phyloP scores from a whole-genome alignment of 2,113 vertebrate genomes.

The Ciconia maguari region DNA sequence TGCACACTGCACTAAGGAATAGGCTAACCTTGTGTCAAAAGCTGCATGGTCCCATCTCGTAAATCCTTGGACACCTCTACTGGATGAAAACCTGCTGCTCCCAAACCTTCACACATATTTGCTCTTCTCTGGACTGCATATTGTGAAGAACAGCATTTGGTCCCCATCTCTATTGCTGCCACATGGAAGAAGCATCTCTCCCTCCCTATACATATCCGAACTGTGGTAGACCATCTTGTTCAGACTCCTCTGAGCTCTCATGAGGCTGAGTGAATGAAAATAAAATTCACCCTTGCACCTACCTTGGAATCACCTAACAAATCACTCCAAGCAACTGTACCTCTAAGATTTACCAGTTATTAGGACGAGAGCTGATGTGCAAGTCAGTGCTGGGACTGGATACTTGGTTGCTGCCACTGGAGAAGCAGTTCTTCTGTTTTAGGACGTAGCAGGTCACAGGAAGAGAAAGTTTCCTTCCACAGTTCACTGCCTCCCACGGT shows the following conservation, averaged over 20 bases:
- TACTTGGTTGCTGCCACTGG: background rate
- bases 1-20: background rate
- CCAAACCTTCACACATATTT: background rate
- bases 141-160: background rate
- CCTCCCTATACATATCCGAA: fast-evolving
- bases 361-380: background rate
- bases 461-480: background rate
- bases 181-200: background rate
- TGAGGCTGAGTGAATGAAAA: background rate
- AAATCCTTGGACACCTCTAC: background rate
- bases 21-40: background rate
- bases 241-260: background rate
- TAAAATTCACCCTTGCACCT: background rate
- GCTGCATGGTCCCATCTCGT: background rate
- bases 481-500: background rate
- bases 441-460: background rate
- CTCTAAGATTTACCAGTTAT: background rate
- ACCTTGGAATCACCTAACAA: background rate
- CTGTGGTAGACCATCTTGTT: background rate
- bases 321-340: background rate
- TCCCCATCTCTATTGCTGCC: background rate
- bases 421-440: background rate
- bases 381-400: no score
- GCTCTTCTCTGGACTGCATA: background rate
- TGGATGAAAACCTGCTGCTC: background rate